Evolutionary conservation across 1,140 invertebrate species (phyloP), one percentile per base, ranked within the genome.

Genomic region (Dolichoris vasculosae): DNA sequence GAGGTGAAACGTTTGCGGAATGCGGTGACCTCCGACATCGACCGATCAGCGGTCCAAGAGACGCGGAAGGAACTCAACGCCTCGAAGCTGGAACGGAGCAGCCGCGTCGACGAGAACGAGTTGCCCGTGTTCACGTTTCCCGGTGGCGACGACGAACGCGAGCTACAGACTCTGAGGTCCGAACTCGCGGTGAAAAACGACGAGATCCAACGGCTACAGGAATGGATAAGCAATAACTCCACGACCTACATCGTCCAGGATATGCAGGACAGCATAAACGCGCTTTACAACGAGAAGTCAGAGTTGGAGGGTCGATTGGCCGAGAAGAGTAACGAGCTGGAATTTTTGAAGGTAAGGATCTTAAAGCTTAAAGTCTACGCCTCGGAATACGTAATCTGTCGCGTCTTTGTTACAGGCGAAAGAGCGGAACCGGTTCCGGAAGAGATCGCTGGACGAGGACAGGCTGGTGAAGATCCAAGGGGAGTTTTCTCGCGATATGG

Each of bases 181-280:
- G 88, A 93, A 77, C 83, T 93, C 26, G 86, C 83, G 1, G 82
- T 73, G 0, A 93, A 92, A 35, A 88, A 92, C 4, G 87, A 90
- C 7, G 92, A 93, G 75, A 89, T 93, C n/a, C 90, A 92, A 13
- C 90, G 92, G 82, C 64, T 93, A 2, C 91, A 92, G 40, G 91
- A 91, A 43, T 87, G 91, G 9, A 75, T 93, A 7, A 91, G 88
- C 67, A 90, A 93, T 43, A 92, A 90, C 40, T 90, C 91, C 0
- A 92, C 91, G 85, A 92, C 92, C 0, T 82, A 55, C 17, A 91
- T 93, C 11, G 87, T 93, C 17, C 90, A 93, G 59, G 89, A 92
- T 23, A 86, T 93, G 40, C 93, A 93, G 77, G 91, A 93, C 7
- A 91, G 89, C 20, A 90, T 93, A 0, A 92, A 93, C 87, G 86